Conservation (phyloP, 2,113 vertebrate species). For the Grammomys dolichurus region DNA sequence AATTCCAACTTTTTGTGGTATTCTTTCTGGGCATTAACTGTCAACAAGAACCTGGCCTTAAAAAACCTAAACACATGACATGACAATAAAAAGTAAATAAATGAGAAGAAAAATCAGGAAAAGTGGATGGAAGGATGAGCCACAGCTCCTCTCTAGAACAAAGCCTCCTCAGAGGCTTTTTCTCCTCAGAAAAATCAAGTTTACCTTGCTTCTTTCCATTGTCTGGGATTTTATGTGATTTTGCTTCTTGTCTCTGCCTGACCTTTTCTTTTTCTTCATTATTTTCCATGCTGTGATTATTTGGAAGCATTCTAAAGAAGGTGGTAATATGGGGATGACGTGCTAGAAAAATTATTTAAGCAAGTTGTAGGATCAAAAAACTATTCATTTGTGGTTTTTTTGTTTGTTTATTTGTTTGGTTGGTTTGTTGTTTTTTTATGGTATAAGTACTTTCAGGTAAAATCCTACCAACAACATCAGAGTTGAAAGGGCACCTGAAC, state of each 20-base stretch:
- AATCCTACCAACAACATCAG: background rate
- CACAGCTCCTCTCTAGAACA: background rate
- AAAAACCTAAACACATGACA: background rate
- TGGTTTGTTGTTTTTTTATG: background rate
- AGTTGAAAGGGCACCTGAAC: background rate
- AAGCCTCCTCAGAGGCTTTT: background rate
- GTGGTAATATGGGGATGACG: background rate
- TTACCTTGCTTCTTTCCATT: constrained; percentile 51
- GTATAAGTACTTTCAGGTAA: background rate
- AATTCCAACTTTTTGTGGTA: background rate
- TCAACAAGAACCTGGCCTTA: background rate
- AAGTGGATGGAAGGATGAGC: background rate
- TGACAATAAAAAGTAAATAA: background rate
- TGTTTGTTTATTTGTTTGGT: too few species aligned
- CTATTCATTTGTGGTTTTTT: background rate
- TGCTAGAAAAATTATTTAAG: constrained; percentile 6
- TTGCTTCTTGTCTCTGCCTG: background rate
- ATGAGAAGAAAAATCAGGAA: background rate
- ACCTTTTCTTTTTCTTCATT: background rate
- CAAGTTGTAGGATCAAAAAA: background rate
- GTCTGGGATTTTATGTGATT: background rate
- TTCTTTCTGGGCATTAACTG: background rate
- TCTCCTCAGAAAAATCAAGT: constrained; percentile 21
- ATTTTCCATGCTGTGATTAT: background rate
- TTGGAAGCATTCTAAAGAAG: constrained; percentile 39